These are phyloP conservation scores for Halichoeres trimaculatus DNA, from an alignment of 2,113 vertebrate genomes.

Conservation along the genomic window DNA sequence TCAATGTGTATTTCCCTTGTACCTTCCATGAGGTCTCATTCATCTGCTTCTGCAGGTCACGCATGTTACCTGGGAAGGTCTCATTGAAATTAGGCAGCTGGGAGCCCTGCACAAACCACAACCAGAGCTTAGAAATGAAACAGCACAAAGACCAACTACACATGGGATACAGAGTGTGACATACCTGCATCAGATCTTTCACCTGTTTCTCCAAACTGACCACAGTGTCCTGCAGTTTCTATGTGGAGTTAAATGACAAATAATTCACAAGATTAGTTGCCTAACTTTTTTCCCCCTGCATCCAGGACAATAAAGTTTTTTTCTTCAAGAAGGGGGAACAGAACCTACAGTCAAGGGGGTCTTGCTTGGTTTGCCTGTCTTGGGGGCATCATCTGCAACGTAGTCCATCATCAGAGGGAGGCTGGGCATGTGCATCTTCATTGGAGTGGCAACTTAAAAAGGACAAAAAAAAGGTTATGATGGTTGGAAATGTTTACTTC, in stretches of 20 bases:
- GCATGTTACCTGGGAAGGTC: constrained; percentile 83
- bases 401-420: constrained; percentile 76
- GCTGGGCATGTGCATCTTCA: constrained; percentile 78
- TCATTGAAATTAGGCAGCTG: constrained; percentile 84
- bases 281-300: not conserved
- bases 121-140: not conserved
- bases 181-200: constrained; percentile 87
- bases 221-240: constrained; percentile 66
- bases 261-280: not conserved
- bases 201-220: constrained; percentile 85
- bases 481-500: not conserved
- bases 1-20: not conserved
- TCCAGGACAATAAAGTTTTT: not conserved
- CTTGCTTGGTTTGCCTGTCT: constrained; percentile 1
- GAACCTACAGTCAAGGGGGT: constrained; percentile 69
- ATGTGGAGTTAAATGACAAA: not conserved
- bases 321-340: not conserved
- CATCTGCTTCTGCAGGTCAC: constrained; percentile 80
- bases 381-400: not conserved
- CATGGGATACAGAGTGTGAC: not conserved
- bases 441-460: constrained; percentile 40
- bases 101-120: constrained; percentile 64
- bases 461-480: not conserved
- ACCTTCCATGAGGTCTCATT: constrained; percentile 74
- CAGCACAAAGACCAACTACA: not conserved